These are phyloP conservation scores for Anhinga rufa DNA, from an alignment of 2,113 vertebrate species.

Conservation along the genomic window DNA sequence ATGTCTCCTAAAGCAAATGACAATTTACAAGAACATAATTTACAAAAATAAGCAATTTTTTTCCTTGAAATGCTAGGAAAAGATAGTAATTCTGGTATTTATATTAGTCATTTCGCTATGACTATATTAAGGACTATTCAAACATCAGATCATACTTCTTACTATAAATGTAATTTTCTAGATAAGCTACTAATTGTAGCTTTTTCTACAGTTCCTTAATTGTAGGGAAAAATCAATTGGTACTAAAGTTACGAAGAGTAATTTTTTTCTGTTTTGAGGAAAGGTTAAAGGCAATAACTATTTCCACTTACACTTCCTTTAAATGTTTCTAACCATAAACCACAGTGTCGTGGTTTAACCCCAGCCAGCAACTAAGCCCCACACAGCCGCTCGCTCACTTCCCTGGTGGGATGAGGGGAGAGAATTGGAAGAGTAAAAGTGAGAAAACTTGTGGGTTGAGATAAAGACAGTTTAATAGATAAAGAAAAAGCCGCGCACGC, in stretches of 20 bases:
- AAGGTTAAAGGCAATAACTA: slow-evolving; percentile 17
- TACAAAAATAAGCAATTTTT: background rate
- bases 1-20: background rate
- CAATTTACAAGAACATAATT: background rate
- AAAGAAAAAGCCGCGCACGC: too few species aligned
- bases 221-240: background rate
- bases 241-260: background rate
- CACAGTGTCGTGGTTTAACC: background rate
- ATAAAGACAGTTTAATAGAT: too few species aligned
- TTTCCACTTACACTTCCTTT: slow-evolving; percentile 59
- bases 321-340: slow-evolving; percentile 54
- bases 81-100: background rate
- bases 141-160: background rate
- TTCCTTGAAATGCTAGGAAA: background rate
- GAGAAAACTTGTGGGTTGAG: too few species aligned
- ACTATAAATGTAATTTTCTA: background rate
- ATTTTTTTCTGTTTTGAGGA: slow-evolving; percentile 1
- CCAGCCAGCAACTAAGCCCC: too few species aligned
- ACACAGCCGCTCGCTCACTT: too few species aligned
- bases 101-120: background rate
- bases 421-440: too few species aligned
- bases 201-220: background rate
- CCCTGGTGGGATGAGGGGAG: too few species aligned
- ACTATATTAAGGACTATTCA: slow-evolving; percentile 4
- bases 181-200: background rate